Percentiles rank a stretch among this genome's conserved stretches.
phyloP scores from a whole-genome alignment of 64 coral and sea anemone species.

The Pocillopora verrucosa region DNA sequence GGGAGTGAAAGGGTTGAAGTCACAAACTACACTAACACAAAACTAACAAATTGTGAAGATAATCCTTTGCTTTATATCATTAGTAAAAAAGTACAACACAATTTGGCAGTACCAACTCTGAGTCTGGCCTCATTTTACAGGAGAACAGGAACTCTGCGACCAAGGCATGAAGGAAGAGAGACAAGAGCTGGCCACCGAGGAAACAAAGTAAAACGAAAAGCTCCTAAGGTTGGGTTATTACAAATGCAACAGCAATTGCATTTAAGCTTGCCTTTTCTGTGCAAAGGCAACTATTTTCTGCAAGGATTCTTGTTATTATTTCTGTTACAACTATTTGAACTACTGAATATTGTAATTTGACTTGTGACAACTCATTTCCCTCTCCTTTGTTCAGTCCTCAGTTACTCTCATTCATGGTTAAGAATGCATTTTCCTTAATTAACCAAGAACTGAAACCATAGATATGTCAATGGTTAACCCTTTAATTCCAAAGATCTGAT shows the following conservation, averaged over 20 bases:
- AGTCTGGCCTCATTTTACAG: conserved; percentile 37
- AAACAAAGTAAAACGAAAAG: conserved; percentile 81
- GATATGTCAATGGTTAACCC: no score
- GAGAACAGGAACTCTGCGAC: conserved; percentile 76
- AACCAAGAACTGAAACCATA: no score
- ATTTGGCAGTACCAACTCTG: conserved; percentile 4
- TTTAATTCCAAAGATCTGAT: no score
- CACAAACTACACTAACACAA: neutral
- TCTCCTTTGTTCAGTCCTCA: no score
- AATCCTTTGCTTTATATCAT: neutral
- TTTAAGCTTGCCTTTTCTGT: neutral
- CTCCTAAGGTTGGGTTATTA: conserved; percentile 71
- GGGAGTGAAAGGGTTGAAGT: neutral
- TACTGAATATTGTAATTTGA: no score
- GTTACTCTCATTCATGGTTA: no score
- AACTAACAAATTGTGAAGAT: neutral
- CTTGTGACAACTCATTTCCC: no score
- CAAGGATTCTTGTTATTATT: no score
- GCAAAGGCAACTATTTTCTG: no score
- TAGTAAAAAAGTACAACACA: conserved; percentile 13
- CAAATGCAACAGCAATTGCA: neutral
- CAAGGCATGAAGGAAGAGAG: conserved; percentile 72
- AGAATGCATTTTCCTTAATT: no score
- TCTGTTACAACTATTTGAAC: no score
- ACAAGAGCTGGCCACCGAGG: conserved; percentile 68